phyloP scores from a whole-genome alignment of 2,797 vertebrate species.

The Ciconia nigra region DNA sequence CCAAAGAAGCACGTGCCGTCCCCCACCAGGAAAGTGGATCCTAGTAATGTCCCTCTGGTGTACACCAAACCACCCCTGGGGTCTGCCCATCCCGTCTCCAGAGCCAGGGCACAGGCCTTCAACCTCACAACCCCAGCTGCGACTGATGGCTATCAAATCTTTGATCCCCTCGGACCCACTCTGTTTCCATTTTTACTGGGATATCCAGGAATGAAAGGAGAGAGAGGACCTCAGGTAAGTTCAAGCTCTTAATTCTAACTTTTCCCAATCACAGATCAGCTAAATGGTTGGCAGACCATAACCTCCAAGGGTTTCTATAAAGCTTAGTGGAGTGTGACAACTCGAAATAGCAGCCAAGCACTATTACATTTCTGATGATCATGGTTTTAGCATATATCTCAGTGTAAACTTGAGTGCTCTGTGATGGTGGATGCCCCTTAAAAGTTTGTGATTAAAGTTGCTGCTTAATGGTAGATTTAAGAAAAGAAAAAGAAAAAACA shows the following conservation, averaged over 20 bases:
- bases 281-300: neutral
- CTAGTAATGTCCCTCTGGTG: slow-evolving; percentile 46
- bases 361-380: neutral
- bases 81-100: neutral
- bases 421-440: neutral
- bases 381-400: neutral
- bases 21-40: slow-evolving; percentile 64
- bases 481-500: neutral
- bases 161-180: slow-evolving; percentile 83
- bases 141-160: slow-evolving; percentile 83
- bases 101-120: neutral
- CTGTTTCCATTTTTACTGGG: slow-evolving; percentile 82
- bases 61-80: slow-evolving; percentile 61
- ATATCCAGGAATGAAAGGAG: slow-evolving; percentile 88
- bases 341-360: neutral
- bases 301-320: neutral
- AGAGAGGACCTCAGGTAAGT: slow-evolving; percentile 88
- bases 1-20: slow-evolving; percentile 55
- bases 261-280: neutral
- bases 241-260: neutral
- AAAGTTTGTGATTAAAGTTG: neutral
- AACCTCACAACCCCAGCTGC: slow-evolving; percentile 77
- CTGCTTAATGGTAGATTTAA: neutral
- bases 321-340: neutral
- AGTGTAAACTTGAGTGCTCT: neutral